Evolutionary conservation across 2,113 vertebrate species (phyloP), one percentile per base, ranked within the genome.

Genomic region (Pogona vitticeps): DNA sequence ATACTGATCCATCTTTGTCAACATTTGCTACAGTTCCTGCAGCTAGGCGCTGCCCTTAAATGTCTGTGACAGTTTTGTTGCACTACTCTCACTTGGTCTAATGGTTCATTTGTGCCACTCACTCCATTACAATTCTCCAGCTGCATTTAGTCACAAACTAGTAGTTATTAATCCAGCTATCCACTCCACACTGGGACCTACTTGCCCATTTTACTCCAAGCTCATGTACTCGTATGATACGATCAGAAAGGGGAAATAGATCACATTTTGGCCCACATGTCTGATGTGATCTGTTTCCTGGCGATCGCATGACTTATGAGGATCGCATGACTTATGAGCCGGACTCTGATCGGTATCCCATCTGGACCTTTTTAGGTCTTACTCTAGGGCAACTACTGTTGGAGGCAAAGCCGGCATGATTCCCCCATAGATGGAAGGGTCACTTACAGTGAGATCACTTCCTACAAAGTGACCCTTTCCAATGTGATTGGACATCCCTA

Each of bases 31-130:
- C 68, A 76, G 15, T 75, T 85, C 68, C 68, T 94, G 83, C 80
- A 88, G 71, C 67, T 56, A 92, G 92, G 84, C n/a, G 70, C 26
- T 81, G 20, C 58, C 85, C 88, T 86, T 65, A 88, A 92, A 95
- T 75, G 67, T 80, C 46, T 14, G 38, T 3, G 67, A 61, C 80
- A 83, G 75, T 68, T 93, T 67, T 2, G 65, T 28, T 28, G 65
- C 23, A 67, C n/a, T 0, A 3, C 59, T 71, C 76, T 31, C 88
- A 46, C 86, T 80, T 40, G 78, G 56, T 86, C 70, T 36, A 81
- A 79, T 67, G 79, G 88, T 82, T 92, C 75, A 92, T 71, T 61
- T 38, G 73, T 28, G 58, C 83, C 81, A 72, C 33, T 86, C 82
- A 86, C 72, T 75, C 63, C 68, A 88, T 67, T 63, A 78, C 71